A percentile compares a stretch with the other conserved stretches of the same genome.
These are phyloP conservation scores for Anabas testudineus DNA, from an alignment of 2,797 vertebrate genomes.

Conservation along the genomic window DNA sequence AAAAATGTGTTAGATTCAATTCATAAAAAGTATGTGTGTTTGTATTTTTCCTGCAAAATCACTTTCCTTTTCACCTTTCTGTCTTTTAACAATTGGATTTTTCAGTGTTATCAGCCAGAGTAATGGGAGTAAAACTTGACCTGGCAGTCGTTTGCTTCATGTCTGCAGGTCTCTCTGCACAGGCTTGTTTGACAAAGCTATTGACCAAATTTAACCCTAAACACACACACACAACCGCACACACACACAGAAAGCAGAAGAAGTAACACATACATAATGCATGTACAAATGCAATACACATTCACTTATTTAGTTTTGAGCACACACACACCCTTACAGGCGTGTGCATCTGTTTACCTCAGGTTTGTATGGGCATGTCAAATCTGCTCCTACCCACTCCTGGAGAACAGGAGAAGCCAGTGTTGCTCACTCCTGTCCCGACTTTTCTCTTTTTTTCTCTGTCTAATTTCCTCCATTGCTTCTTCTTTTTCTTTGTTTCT, in stretches of 20 bases:
- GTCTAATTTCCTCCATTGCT: too few species aligned
- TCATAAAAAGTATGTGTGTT: too few species aligned
- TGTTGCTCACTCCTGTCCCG: not conserved
- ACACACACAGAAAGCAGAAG: conserved; percentile 3
- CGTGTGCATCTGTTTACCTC: conserved; percentile 60
- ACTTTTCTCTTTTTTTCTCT: not conserved
- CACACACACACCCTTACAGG: conserved; percentile 29
- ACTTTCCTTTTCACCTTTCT: too few species aligned
- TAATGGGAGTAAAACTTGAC: not conserved
- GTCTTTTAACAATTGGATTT: too few species aligned
- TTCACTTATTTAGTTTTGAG: not conserved
- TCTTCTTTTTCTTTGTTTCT: not conserved
- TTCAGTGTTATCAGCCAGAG: not conserved
- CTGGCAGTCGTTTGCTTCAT: conserved; percentile 1
- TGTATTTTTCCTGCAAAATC: too few species aligned
- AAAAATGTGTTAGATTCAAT: too few species aligned
- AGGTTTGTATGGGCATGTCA: conserved; percentile 59
- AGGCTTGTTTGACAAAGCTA: conserved; percentile 32
- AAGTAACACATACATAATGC: not conserved
- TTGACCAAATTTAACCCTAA: conserved; percentile 26
- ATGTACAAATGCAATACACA: conserved; percentile 16
- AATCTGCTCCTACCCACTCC: conserved; percentile 6
- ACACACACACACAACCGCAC: not conserved
- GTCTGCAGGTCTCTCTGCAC: conserved; percentile 31
- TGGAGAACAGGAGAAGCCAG: not conserved